Evolutionary conservation across 2,797 vertebrate genomes (phyloP).

Genomic region (Adelosebastes latens): DNA sequence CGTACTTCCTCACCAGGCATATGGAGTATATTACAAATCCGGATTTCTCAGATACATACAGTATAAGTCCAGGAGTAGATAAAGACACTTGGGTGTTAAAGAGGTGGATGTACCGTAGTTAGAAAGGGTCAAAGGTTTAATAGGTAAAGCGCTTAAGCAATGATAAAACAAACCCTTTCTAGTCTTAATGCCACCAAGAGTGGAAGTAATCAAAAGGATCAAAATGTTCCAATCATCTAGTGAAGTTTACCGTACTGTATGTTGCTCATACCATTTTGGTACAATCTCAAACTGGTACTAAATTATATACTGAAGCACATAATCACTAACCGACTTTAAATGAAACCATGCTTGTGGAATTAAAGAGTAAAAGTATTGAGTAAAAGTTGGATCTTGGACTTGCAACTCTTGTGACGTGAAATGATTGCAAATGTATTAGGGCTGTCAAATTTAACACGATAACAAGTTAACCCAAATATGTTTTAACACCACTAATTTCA

Average conservation of each 20-base stretch:
- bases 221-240: conserved; percentile 25
- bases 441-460: neutral
- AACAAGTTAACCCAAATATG: no score
- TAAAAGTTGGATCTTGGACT: neutral
- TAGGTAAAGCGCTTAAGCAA: conserved; percentile 59
- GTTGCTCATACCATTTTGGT: neutral
- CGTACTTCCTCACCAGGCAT: conserved; percentile 12
- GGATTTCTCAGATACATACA: conserved; percentile 37
- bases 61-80: conserved; percentile 34
- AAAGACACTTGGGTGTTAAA: conserved; percentile 51
- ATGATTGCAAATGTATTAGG: neutral
- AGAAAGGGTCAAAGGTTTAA: conserved; percentile 59
- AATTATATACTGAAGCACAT: neutral
- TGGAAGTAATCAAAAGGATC: conserved; percentile 43
- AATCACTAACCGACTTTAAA: neutral
- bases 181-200: conserved; percentile 35
- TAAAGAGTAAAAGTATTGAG: neutral
- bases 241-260: conserved; percentile 19
- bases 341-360: neutral
- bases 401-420: neutral
- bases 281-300: neutral
- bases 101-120: conserved; percentile 34
- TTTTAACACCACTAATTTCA: no score
- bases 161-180: conserved; percentile 67
- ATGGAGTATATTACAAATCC: conserved; percentile 46